Conservation (phyloP, 2,797 vertebrate genomes). For the Thunnus albacares region DNA sequence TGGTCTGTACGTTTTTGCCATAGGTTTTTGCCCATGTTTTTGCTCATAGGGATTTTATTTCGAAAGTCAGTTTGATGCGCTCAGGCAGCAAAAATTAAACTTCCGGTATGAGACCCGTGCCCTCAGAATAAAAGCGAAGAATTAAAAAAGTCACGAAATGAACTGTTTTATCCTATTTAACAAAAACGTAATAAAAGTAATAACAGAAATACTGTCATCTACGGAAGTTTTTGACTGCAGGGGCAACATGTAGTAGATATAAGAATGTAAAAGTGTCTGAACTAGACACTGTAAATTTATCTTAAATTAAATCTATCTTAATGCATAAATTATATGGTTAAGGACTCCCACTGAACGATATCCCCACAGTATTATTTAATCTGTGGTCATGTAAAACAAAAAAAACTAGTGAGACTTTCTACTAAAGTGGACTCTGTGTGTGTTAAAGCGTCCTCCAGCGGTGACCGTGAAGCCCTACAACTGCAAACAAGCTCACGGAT, state of each 20-base stretch:
- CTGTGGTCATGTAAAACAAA: no score
- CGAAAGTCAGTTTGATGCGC: neutral
- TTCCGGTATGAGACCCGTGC: neutral
- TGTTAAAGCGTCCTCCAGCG: slow-evolving; percentile 13
- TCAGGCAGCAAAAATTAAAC: neutral
- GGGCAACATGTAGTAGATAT: no score
- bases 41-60: neutral
- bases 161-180: neutral
- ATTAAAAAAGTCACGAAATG: neutral
- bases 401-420: neutral
- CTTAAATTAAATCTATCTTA: neutral
- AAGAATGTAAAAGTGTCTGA: neutral
- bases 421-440: neutral
- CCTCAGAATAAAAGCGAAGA: slow-evolving; percentile 23
- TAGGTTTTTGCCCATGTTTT: no score
- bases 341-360: neutral
- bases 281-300: neutral
- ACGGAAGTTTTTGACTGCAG: neutral
- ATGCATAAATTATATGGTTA: neutral
- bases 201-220: neutral
- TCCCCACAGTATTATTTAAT: neutral
- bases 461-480: neutral
- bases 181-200: neutral
- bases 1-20: neutral
- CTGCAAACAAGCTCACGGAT: neutral